These are phyloP conservation scores for Pelobates cultripes DNA, from an alignment of 2,797 vertebrate species.

Conservation along the genomic window DNA sequence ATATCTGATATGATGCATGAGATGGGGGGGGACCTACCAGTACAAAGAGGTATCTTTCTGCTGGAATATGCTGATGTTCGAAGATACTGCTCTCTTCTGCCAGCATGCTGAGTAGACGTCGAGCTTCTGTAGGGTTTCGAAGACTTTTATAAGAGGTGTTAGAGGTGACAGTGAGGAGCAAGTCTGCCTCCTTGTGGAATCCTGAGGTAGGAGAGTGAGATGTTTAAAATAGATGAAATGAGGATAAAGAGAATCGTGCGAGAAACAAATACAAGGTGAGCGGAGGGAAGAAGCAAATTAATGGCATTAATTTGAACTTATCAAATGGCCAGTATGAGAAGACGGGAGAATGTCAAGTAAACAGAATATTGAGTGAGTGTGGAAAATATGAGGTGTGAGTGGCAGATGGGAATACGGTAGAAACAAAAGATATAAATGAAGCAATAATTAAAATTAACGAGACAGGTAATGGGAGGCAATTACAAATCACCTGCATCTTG, in stretches of 20 bases:
- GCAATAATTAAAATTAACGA: too few relatives aligned
- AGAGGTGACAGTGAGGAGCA: conserved; percentile 75
- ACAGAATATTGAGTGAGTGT: too few relatives aligned
- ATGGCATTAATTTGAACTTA: too few relatives aligned
- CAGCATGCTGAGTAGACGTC: conserved; percentile 69
- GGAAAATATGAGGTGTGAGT: too few relatives aligned
- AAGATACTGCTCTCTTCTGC: conserved; percentile 79
- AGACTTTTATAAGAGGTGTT: conserved; percentile 75
- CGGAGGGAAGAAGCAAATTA: background rate
- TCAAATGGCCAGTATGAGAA: too few relatives aligned
- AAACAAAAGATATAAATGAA: too few relatives aligned
- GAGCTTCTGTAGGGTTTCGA: conserved; percentile 72
- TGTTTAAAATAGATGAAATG: background rate
- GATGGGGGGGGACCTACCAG: conserved; percentile 68
- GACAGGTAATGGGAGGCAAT: too few relatives aligned
- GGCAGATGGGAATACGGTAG: too few relatives aligned
- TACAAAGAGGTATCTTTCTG: conserved; percentile 84
- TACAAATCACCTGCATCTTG: too few relatives aligned
- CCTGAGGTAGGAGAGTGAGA: conserved; percentile 63
- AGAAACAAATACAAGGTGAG: background rate
- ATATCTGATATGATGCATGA: too few relatives aligned
- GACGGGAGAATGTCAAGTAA: too few relatives aligned
- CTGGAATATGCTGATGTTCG: conserved; percentile 67
- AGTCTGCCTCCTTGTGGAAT: conserved; percentile 80
- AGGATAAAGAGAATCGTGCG: background rate